A percentile compares a stretch with the other conserved stretches of the same genome.
These are phyloP conservation scores for Episyrphus balteatus DNA, from an alignment of 1,140 invertebrate genomes.

Conservation along the genomic window DNA sequence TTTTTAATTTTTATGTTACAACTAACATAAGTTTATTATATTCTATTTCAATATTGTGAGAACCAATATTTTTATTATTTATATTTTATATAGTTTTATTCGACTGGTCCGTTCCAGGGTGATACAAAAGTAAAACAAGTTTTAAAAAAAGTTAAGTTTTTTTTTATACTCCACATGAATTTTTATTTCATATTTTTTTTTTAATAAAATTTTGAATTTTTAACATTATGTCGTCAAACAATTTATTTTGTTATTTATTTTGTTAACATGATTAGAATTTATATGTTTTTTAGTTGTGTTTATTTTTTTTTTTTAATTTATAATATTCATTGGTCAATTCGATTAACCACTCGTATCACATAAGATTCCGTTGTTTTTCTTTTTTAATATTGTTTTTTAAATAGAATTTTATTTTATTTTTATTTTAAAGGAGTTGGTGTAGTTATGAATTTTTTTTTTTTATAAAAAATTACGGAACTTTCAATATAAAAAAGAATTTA, in stretches of 20 bases:
- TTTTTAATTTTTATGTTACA: no score
- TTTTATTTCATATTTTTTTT: neutral
- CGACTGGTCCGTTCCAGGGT: neutral
- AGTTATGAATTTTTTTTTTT: neutral
- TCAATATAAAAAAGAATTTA: neutral
- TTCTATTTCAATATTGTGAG: no score
- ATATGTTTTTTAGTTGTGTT: neutral
- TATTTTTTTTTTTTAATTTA: neutral
- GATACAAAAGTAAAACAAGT: neutral
- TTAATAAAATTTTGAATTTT: no score
- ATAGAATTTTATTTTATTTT: neutral
- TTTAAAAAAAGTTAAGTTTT: neutral
- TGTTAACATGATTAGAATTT: neutral
- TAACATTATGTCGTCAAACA: no score
- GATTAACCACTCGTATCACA: neutral
- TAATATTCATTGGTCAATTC: neutral
- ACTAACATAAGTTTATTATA: no score
- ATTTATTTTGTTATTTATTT: no score
- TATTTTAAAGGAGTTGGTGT: no score
- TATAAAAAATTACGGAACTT: neutral
- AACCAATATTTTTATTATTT: no score
- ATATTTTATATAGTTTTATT: no score
- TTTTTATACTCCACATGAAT: neutral
- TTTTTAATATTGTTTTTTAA: neutral
- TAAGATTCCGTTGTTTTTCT: neutral